phyloP scores from a whole-genome alignment of 2,888 invertebrate species.

The Falcaria lacertinaria region DNA sequence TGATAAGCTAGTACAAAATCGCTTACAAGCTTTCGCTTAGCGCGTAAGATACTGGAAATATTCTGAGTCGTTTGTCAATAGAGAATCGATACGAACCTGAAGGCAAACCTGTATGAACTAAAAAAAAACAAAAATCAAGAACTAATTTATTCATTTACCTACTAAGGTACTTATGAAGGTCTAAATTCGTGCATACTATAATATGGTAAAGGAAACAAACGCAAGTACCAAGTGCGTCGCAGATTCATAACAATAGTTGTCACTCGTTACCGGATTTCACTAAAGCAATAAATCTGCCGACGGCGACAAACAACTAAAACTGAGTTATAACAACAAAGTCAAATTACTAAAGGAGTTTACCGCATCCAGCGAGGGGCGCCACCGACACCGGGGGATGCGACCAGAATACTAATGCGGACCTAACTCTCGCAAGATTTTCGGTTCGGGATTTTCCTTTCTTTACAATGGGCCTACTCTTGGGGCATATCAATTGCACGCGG shows the following conservation, averaged over 20 bases:
- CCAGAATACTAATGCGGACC: constrained; percentile 72
- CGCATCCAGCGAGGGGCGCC: constrained; percentile 49
- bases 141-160: no score
- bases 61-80: no score
- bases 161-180: no score
- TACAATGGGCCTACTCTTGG: constrained; percentile 78
- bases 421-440: constrained; percentile 78
- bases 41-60: no score
- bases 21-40: no score
- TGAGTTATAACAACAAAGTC: constrained; percentile 79
- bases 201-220: no score
- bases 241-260: constrained; percentile 29
- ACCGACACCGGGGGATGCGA: constrained; percentile 63
- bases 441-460: constrained; percentile 79
- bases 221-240: constrained; percentile 5
- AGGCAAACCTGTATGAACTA: no score
- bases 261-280: constrained; percentile 58
- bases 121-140: no score
- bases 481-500: constrained; percentile 80
- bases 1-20: no score
- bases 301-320: constrained; percentile 75
- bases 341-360: constrained; percentile 78
- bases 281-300: constrained; percentile 74
- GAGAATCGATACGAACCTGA: no score
- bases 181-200: no score